phyloP scores from a whole-genome alignment of 2,888 invertebrate genomes.

The Drosophila mimica region DNA sequence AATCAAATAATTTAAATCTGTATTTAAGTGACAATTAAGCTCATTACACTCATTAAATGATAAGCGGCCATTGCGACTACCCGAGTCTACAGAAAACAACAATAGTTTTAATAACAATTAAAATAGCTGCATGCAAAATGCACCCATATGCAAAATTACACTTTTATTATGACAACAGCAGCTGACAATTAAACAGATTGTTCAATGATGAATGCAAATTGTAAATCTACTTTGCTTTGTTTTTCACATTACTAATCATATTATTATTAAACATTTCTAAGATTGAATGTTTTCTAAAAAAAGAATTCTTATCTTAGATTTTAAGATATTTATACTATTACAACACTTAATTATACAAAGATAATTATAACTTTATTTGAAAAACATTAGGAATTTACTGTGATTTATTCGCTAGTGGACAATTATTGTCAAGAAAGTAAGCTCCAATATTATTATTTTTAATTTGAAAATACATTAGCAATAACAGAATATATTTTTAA shows the following conservation, averaged over 20 bases:
- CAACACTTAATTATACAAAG: neutral
- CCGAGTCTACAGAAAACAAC: conserved; percentile 23
- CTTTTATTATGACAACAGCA: neutral
- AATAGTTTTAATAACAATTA: conserved; percentile 16
- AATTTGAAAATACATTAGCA: neutral
- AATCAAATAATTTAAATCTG: conserved; percentile 76
- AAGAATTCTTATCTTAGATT: neutral
- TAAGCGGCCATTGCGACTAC: conserved; percentile 59
- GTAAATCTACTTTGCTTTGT: too few relatives aligned
- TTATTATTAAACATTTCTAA: neutral
- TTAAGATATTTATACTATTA: neutral
- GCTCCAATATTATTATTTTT: neutral
- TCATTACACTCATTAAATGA: conserved; percentile 57
- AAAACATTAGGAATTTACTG: neutral
- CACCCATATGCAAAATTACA: neutral
- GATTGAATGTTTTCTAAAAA: neutral
- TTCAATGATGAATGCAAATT: too few relatives aligned
- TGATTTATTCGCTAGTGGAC: neutral
- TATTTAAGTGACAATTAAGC: conserved; percentile 75
- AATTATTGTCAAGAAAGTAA: neutral
- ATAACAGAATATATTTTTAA: neutral
- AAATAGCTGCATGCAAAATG: neutral
- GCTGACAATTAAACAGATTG: neutral
- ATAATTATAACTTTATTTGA: neutral
- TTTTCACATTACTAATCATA: neutral